These are phyloP conservation scores for Coenobita brevimanus DNA, from an alignment of 1,140 invertebrate species.

Conservation along the genomic window DNA sequence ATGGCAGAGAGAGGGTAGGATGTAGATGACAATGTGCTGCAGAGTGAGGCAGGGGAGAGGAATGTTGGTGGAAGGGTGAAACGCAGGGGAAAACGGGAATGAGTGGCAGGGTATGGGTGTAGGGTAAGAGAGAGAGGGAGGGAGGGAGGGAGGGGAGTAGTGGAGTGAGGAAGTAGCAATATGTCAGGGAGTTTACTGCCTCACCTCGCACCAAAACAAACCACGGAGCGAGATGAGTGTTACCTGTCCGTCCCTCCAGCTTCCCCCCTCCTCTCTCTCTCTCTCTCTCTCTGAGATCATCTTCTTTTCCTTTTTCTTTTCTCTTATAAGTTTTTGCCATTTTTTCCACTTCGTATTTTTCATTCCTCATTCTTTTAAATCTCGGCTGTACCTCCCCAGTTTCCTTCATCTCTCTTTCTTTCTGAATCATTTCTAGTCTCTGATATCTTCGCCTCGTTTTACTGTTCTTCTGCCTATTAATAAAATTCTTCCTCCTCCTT, in stretches of 20 bases:
- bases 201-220: slow-evolving; percentile 42
- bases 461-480: neutral
- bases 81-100: neutral
- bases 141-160: too few species aligned
- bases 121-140: too few species aligned
- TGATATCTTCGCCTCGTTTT: neutral
- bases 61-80: neutral
- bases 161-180: too few species aligned
- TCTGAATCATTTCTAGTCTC: neutral
- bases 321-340: neutral
- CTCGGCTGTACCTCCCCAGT: neutral
- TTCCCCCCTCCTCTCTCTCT: neutral
- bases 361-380: neutral
- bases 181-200: slow-evolving; percentile 24
- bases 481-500: neutral
- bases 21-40: neutral
- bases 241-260: slow-evolving; percentile 26
- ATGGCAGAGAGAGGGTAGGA: neutral
- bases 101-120: too few species aligned
- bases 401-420: neutral
- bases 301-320: neutral
- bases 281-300: neutral
- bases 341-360: neutral
- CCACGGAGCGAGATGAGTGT: slow-evolving; percentile 12
- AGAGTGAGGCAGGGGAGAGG: neutral